Evolutionary conservation across 2,888 invertebrate species (phyloP), one percentile per base, ranked within the genome.

Genomic region (Seira sanloemensis): DNA sequence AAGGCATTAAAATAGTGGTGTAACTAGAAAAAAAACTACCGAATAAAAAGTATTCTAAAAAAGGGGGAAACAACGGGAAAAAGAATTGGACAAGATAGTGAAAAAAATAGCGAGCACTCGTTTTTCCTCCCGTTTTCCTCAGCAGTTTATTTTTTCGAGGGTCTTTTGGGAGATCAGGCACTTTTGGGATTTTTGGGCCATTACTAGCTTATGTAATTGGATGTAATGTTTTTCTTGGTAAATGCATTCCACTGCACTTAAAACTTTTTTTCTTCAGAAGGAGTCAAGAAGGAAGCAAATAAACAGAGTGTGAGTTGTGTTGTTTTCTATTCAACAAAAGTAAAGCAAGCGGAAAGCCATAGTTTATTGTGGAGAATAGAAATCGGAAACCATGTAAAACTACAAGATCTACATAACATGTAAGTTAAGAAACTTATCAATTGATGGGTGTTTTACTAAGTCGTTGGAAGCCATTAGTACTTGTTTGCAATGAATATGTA

Each of bases 131-230:
- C 58, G 72, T 65, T 72, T 78, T 72, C 72, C 12, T 78, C 46
- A 71, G 19, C 54, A 65, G 71, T 78, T 78, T 78, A 72, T 78
- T 66, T 78, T 72, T 58, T 73, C 37, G 79, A 68, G 73, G 73
- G 73, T 74, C 79, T 74, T 79, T 68, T 67, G 79, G 73, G 79
- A 79, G 73, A 79, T 79, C 74, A 79, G 73, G 66, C 79, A 79
- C 79, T 79, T 79, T 72, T 73, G 79, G 79, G 79, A 79, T 79
- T 79, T 73, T 73, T 58, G 58, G 73, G 66, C 79, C 73, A 79
- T 79, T 79, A 79, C 79, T 73, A 58, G 58, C 58, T 58, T 58
- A 58, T 74, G 79, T 79, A 79, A 79, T 79, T 79, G 79, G 79
- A 79, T 79, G 79, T 79, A 79, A 79, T 79, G 79, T 79, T 79